These are phyloP conservation scores for Drosophila subquinaria DNA, from an alignment of 2,888 invertebrate genomes.

Conservation along the genomic window DNA sequence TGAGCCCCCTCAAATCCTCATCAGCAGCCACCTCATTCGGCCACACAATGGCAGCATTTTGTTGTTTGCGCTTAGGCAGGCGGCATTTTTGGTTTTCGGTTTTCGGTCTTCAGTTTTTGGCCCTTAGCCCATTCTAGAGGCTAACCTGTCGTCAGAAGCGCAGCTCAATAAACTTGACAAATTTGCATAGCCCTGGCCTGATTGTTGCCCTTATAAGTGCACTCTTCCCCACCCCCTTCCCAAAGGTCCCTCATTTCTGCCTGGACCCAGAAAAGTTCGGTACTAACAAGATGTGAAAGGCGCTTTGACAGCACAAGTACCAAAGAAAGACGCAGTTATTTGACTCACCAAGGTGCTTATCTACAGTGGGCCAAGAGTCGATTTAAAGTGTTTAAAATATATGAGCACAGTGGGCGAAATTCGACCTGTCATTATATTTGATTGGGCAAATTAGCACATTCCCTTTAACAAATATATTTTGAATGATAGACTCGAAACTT, in stretches of 20 bases:
- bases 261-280: constrained; percentile 22
- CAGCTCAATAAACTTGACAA: constrained; percentile 74
- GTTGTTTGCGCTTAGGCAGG: constrained; percentile 41
- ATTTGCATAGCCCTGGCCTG: constrained; percentile 57
- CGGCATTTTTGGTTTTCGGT: constrained; percentile 44
- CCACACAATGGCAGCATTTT: constrained; percentile 58
- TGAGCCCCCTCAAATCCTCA: background rate
- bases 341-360: background rate
- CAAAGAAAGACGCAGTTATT: constrained; percentile 25
- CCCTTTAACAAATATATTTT: too few relatives aligned
- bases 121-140: constrained; percentile 11
- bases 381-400: background rate
- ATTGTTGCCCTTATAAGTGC: constrained; percentile 30
- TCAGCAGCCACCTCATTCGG: constrained; percentile 21
- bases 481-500: too few relatives aligned
- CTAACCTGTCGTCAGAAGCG: constrained; percentile 38
- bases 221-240: background rate
- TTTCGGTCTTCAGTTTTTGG: background rate
- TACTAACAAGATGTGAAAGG: constrained; percentile 50
- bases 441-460: too few relatives aligned
- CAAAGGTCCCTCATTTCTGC: background rate
- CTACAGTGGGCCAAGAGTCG: constrained; percentile 27
- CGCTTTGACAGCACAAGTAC: constrained; percentile 38
- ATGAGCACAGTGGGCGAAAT: background rate
- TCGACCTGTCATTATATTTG: too few relatives aligned